These are phyloP conservation scores for Chloebia gouldiae DNA, from an alignment of 2,113 vertebrate species.

Conservation along the genomic window DNA sequence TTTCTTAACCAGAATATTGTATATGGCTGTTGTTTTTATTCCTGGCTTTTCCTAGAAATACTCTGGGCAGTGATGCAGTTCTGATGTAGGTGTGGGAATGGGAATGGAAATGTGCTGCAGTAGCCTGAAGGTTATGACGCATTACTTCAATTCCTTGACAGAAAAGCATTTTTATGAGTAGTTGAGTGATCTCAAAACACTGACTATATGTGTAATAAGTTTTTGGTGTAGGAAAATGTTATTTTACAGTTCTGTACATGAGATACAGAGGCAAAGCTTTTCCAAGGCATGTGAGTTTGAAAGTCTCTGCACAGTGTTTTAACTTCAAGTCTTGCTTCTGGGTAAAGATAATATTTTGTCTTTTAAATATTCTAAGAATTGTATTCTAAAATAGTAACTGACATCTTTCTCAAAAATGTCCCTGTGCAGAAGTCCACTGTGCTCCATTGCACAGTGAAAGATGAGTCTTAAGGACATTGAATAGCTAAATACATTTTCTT, in stretches of 20 bases:
- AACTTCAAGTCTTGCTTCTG: neutral
- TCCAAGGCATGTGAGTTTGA: neutral
- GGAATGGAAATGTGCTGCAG: neutral
- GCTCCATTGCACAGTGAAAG: neutral
- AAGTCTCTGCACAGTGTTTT: neutral
- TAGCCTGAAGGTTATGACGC: neutral
- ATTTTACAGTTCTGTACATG: neutral
- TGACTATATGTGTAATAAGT: neutral
- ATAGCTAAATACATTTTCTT: neutral
- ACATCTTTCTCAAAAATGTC: neutral
- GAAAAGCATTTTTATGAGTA: neutral
- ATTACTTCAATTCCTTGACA: neutral
- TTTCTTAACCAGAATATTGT: neutral
- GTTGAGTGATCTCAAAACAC: neutral
- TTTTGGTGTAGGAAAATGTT: neutral
- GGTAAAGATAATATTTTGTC: neutral
- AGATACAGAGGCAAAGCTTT: neutral
- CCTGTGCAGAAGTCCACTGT: neutral
- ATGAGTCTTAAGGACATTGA: neutral
- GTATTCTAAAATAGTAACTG: neutral
- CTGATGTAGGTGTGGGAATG: neutral
- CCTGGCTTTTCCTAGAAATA: neutral
- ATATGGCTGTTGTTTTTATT: neutral
- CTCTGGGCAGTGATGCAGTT: neutral
- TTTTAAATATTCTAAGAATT: neutral